phyloP scores from a whole-genome alignment of 2,113 vertebrate species.

The Lophochroa leadbeateri region DNA sequence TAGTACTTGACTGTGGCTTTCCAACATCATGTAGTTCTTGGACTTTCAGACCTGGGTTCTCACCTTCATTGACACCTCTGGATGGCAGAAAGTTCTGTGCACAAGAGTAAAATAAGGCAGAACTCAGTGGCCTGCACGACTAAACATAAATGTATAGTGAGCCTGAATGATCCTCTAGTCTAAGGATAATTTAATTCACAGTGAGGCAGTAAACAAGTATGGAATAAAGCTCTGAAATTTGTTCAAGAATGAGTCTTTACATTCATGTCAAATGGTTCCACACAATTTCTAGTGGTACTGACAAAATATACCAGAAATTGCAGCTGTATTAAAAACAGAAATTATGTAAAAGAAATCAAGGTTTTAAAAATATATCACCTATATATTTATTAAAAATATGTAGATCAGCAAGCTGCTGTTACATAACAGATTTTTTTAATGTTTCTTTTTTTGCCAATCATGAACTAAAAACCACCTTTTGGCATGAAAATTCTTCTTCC shows the following conservation, averaged over 20 bases:
- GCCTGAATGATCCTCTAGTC: neutral
- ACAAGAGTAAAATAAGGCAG: neutral
- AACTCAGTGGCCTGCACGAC: neutral
- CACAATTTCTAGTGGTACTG: neutral
- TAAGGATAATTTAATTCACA: neutral
- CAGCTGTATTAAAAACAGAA: neutral
- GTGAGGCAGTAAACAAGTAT: neutral
- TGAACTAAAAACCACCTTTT: neutral
- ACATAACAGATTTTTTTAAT: neutral
- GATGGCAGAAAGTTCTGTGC: neutral
- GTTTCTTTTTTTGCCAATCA: neutral
- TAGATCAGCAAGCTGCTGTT: neutral
- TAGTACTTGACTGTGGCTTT: neutral
- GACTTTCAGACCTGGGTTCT: neutral
- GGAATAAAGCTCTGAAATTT: neutral
- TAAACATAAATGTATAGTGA: neutral
- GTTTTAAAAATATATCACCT: neutral
- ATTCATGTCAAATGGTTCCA: neutral
- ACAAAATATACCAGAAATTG: neutral
- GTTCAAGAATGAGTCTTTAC: neutral
- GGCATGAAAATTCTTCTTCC: neutral
- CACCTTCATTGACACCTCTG: accelerated
- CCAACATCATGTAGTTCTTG: neutral
- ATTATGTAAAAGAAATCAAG: neutral
- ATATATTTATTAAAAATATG: neutral